These are phyloP conservation scores for Triplophysa tibetana DNA, from an alignment of 2,113 vertebrate species.

Conservation along the genomic window DNA sequence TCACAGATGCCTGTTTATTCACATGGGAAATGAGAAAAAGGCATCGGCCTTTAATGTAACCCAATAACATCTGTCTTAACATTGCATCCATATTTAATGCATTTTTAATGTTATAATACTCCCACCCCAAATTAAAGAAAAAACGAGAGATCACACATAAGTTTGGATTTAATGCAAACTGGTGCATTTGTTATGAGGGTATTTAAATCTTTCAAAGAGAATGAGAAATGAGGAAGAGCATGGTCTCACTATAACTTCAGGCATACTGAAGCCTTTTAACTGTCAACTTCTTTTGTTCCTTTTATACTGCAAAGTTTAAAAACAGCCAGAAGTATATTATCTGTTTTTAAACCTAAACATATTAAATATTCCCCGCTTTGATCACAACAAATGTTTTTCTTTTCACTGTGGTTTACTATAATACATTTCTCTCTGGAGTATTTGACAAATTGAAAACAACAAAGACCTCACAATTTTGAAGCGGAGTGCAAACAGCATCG, in stretches of 20 bases:
- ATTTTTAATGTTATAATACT: slow-evolving; percentile 55
- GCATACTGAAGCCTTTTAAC: slow-evolving; percentile 50
- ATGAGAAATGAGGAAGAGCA: slow-evolving; percentile 61
- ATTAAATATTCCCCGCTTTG: slow-evolving; percentile 73
- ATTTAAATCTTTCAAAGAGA: slow-evolving; percentile 74
- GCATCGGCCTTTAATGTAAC: slow-evolving; percentile 57
- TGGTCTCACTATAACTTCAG: slow-evolving; percentile 58
- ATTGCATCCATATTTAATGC: slow-evolving; percentile 75
- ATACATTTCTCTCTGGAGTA: slow-evolving; percentile 59
- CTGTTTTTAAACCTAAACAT: slow-evolving; percentile 71
- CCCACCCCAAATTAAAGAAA: slow-evolving; percentile 27
- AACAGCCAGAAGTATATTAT: slow-evolving; percentile 65
- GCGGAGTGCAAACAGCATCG: slow-evolving; percentile 47
- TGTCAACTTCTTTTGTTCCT: slow-evolving; percentile 61
- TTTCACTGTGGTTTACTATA: slow-evolving; percentile 52
- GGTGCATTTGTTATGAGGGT: slow-evolving; percentile 62
- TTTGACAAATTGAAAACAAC: slow-evolving; percentile 53
- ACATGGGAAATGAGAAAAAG: slow-evolving; percentile 33
- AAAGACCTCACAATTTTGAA: slow-evolving; percentile 47
- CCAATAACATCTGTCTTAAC: slow-evolving; percentile 74
- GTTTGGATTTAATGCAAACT: slow-evolving; percentile 63
- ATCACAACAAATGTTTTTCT: slow-evolving; percentile 61
- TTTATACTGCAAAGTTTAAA: slow-evolving; percentile 66
- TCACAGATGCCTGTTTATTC: slow-evolving; percentile 14
- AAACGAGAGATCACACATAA: slow-evolving; percentile 67